phyloP scores from a whole-genome alignment of 2,797 vertebrate species.

The Gymnodraco acuticeps region DNA sequence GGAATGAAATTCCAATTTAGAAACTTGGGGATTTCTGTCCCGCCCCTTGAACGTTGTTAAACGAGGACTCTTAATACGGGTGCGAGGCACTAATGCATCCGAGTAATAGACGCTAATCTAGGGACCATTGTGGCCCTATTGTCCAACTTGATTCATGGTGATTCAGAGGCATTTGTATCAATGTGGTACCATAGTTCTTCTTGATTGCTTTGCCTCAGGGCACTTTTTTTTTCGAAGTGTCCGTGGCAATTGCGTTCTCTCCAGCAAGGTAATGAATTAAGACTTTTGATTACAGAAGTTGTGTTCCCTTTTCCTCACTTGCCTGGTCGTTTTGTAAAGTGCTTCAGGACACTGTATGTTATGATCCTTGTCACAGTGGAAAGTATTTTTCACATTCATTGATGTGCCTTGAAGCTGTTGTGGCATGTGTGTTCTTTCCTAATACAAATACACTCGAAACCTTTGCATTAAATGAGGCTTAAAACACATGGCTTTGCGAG shows the following conservation, averaged over 20 bases:
- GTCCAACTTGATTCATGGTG: slow-evolving; percentile 79
- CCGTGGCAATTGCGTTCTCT: slow-evolving; percentile 49
- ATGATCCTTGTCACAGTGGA: slow-evolving; percentile 14
- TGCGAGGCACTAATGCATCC: slow-evolving; percentile 76
- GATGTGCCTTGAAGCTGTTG: background rate
- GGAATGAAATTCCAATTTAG: slow-evolving; percentile 90
- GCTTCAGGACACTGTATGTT: background rate
- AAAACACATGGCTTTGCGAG: background rate
- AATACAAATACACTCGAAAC: background rate
- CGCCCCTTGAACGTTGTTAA: slow-evolving; percentile 84
- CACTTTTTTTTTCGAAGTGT: slow-evolving; percentile 44
- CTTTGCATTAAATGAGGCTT: background rate
- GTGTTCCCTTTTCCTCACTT: slow-evolving; percentile 30
- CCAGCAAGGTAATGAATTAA: slow-evolving; percentile 44
- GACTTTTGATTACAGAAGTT: slow-evolving; percentile 65
- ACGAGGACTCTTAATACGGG: slow-evolving; percentile 82
- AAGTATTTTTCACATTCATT: background rate
- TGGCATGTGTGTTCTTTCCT: background rate
- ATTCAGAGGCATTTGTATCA: slow-evolving; percentile 68
- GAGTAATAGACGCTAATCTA: slow-evolving; percentile 83
- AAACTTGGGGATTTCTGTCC: slow-evolving; percentile 87
- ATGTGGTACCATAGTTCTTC: slow-evolving; percentile 40
- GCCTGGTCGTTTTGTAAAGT: slow-evolving; percentile 16
- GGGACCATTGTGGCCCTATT: slow-evolving; percentile 79
- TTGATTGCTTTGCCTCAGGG: slow-evolving; percentile 69